phyloP scores from a whole-genome alignment of 1,140 invertebrate species.

The Stratiolaelaps scimitus region DNA sequence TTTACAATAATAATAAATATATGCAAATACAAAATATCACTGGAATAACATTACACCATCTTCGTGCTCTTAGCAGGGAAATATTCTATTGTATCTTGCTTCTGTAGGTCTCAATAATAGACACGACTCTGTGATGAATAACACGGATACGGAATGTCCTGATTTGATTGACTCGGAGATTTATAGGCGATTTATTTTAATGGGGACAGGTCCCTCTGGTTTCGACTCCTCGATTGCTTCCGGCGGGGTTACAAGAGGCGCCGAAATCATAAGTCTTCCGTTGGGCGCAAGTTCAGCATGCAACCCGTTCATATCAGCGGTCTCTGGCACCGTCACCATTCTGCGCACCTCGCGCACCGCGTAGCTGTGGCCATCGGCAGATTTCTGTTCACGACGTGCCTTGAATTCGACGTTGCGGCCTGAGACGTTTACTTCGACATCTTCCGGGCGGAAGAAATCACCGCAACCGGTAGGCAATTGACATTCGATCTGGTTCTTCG shows the following conservation, averaged over 20 bases:
- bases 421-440: constrained; percentile 17
- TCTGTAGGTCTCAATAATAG: no score
- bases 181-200: constrained; percentile 10
- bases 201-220: neutral
- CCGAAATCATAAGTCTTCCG: constrained; percentile 5
- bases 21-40: no score
- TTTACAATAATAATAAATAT: no score
- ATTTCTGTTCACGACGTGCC: constrained; percentile 11
- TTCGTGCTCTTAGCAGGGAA: no score
- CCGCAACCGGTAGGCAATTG: constrained; percentile 14
- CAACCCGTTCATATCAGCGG: constrained; percentile 12
- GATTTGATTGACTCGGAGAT: no score
- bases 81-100: no score
- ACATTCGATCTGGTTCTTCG: constrained; percentile 10
- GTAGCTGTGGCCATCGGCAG: constrained; percentile 6
- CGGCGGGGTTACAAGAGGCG: constrained; percentile 7
- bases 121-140: no score
- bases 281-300: constrained; percentile 19
- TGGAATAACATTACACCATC: no score
- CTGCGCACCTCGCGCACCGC: constrained; percentile 15
- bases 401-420: constrained; percentile 24
- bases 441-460: constrained; percentile 18
- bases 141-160: no score
- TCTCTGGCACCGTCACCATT: constrained; percentile 10
- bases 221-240: constrained; percentile 2